These are phyloP conservation scores for Machimus rusticus DNA, from an alignment of 2,888 invertebrate genomes.

Conservation along the genomic window DNA sequence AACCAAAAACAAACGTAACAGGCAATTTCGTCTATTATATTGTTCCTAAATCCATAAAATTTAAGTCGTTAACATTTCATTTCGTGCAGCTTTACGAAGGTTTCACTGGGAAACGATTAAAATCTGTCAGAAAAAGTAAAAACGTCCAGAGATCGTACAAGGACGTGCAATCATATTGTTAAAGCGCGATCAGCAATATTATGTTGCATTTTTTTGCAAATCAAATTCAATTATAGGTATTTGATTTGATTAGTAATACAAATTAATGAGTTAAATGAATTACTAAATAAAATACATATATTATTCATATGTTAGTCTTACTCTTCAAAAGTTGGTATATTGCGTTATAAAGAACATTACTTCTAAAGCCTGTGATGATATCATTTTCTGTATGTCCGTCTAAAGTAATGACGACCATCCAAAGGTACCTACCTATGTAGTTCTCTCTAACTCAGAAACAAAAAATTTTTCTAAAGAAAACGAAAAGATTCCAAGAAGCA, in stretches of 20 bases:
- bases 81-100: background rate
- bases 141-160: background rate
- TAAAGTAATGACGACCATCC: background rate
- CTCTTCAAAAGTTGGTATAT: no score
- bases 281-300: no score
- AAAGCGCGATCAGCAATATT: background rate
- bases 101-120: background rate
- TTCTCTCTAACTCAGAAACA: background rate
- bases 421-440: background rate
- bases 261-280: no score
- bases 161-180: background rate
- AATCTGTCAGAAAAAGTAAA: background rate
- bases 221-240: no score
- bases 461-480: background rate
- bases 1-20: background rate
- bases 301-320: no score
- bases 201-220: background rate
- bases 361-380: no score
- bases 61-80: background rate
- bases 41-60: background rate
- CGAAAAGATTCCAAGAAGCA: background rate
- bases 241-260: no score
- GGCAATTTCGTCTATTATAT: background rate
- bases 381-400: background rate
- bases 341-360: no score